Percentiles rank a stretch among this genome's conserved stretches.
phyloP scores from a whole-genome alignment of 2,888 invertebrate species.

The Nyleta sp. region DNA sequence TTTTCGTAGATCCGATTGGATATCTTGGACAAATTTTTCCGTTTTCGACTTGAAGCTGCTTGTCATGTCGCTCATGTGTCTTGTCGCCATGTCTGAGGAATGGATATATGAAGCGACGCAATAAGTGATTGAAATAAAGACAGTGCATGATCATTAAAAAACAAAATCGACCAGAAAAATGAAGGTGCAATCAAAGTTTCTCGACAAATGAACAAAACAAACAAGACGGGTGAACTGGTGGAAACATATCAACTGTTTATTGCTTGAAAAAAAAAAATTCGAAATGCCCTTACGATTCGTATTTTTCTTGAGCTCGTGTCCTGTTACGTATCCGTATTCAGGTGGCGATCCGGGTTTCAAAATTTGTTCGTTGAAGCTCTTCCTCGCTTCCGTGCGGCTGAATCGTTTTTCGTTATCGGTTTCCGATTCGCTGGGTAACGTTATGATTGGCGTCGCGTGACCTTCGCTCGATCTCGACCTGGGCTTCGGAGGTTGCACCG shows the following conservation, averaged over 20 bases:
- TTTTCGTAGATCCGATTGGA: conserved; percentile 85
- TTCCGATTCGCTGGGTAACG: conserved; percentile 76
- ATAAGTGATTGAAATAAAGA: no score
- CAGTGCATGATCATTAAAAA: no score
- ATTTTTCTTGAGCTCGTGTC: conserved; percentile 75
- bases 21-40: conserved; percentile 87
- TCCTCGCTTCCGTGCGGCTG: conserved; percentile 69
- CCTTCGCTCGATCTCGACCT: conserved; percentile 79
- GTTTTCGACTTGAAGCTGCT: conserved; percentile 87
- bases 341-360: conserved; percentile 85
- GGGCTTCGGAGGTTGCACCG: conserved; percentile 85
- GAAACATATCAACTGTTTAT: no score
- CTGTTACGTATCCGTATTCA: conserved; percentile 84
- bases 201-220: no score
- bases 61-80: conserved; percentile 87
- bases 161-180: no score
- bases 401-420: conserved; percentile 79
- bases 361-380: conserved; percentile 65
- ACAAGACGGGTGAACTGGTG: no score
- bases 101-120: conserved; percentile 59
- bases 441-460: conserved; percentile 81
- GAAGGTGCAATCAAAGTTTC: no score
- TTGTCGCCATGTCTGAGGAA: conserved; percentile 84
- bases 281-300: conserved; percentile 78
- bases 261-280: no score